Evolutionary conservation across 2,113 vertebrate genomes (phyloP), one percentile per base, ranked within the genome.

Genomic region (Panthera tigris): DNA sequence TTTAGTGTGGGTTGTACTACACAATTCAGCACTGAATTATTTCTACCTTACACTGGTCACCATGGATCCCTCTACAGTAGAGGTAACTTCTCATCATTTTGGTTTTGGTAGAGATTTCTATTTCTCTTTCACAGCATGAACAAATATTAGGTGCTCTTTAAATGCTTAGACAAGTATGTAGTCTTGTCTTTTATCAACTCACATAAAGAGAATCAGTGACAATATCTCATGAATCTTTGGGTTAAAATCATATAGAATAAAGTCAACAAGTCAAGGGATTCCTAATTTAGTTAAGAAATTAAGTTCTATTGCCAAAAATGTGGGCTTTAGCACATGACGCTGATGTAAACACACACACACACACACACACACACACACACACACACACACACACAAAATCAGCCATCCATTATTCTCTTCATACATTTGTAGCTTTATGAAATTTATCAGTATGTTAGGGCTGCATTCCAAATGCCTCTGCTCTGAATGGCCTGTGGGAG

Each of bases 251-350:
- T 55, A 71, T 5, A 86, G 23, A 41, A 81, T 33, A 96, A 74
- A 66, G 23, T 81, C 27, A 71, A 23, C 36, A 13, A 11, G 23
- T 33, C 33, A 93, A 81, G 52, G 1, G 33, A 79, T 96, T 92
- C 33, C 65, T 13, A 52, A 45, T 36, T 95, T n/a, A 89, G 41
- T 87, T 94, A 76, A 88, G 85, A 91, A 97, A 84, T 61, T 88
- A 27, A 31, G 65, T 82, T 94, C 14, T 33, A 1, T 61, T 89
- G 68, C 39, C 39, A 94, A 91, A 82, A 91, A 23, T 76, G 7
- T 94, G 83, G 78, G 19, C 91, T 93, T 95, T 74, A 52, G 39
- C 52, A 79, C 4, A 66, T 48, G 65, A 71, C 55, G 25, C 41
- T 86, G 27, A 39, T 61, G 29, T 16, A 45, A 63, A 73, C 39